Evolutionary conservation across 2,888 invertebrate species (phyloP), one percentile per base, ranked within the genome.

Genomic region (Scaeva pyrastri): DNA sequence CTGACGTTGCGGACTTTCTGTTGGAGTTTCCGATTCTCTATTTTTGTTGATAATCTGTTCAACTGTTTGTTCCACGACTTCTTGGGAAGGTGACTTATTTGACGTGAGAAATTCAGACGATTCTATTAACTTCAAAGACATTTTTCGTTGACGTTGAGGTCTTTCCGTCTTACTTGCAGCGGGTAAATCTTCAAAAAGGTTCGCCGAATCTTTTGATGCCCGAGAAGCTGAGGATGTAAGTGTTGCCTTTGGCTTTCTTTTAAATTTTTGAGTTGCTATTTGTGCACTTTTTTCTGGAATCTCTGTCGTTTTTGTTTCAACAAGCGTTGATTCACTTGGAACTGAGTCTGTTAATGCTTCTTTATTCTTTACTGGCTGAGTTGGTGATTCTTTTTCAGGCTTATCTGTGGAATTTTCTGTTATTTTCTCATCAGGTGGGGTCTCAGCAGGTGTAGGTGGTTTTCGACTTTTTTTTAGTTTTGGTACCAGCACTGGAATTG

Each of bases 381-480:
- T 68, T 68, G 68, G 68, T 39, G 68, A 68, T 52, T 68, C 68
- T 21, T 68, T n/a, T 2, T 39, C 21, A 23, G 68, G 39, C 6
- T 68, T 21, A 11, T 52, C 23, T 11, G n/a, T 23, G n/a, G 5
- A 0, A 7, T 71, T 71, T 43, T 26, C 8, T 10, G 26, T 16
- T 7, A 19, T 26, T 6, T 1, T n/a, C 1, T 58, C 21, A 11
- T 41, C 16, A n/a, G 39, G 26, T 41, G 62, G 41, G 8, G 52
- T 58, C 62, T 62, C 74, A 19, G 36, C 23, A 39, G 6, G 1
- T 39, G n/a, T 14, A 43, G 50, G 1, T 0, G 56, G 39, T 36
- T 86, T 86, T 39, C 77, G 71, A 21, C 36, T 82, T 55, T 48
- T 74, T 2, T 31, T 74, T 2, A 82, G 74, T 64, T 78, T 86